Evolutionary conservation across 2,797 vertebrate species (phyloP), one percentile per base, ranked within the genome.

Genomic region (Xiphophorus birchmanni): DNA sequence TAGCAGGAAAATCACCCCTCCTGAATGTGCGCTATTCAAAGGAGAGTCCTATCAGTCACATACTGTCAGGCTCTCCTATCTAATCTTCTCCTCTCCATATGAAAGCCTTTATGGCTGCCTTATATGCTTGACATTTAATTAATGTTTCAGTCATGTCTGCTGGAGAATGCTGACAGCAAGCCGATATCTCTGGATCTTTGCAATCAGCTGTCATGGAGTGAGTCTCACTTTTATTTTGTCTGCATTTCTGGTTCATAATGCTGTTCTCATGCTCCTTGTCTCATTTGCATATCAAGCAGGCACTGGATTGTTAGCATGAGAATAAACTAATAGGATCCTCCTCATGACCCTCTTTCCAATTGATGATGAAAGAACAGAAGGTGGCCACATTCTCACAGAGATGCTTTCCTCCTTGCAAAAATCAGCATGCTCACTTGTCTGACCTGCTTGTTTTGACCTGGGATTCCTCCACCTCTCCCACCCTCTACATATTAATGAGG

Each of bases 51-150:
- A 80, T 91, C 91, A 89, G 82, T 91, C 88, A 90, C 74, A 86
- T 72, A 65, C 50, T 88, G 88, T 88, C 84, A 88, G 69, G 80
- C 77, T 37, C 76, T 80, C 50, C 79, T 77, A 86, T 87, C 80
- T 85, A 87, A 89, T 91, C 83, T 88, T 42, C 69, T 35, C 72
- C 71, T 74, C 58, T 80, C 81, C 77, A 84, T 80, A 82, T 86
- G 80, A 85, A 86, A 80, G n/a, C 48, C 77, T 87, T 87, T 85
- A 85, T 85, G 69, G 73, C 74, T 72, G 78, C 81, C 73, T 84
- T 89, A 87, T 83, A 86, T 82, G 82, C 82, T 85, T 92, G 91
- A 85, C 89, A 90, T 90, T 88, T 87, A 94, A 92, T 93, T 91
- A 90, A 91, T 84, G 84, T 88, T 89, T 89, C 88, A 90, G 79